Conservation (phyloP, 2,888 invertebrate species). For the Macaria liturata region DNA sequence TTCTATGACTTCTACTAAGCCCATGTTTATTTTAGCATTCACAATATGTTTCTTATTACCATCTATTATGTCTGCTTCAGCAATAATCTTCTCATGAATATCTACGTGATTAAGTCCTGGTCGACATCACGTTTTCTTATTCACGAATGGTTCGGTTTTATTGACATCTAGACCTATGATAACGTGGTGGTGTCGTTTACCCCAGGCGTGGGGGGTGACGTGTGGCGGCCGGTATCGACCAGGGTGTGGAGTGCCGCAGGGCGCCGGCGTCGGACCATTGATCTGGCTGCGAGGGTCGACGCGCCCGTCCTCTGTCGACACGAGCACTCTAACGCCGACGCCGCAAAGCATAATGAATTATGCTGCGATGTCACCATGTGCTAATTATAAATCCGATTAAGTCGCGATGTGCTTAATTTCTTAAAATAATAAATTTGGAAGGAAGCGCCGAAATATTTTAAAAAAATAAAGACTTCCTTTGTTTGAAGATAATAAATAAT, state of each 20-base stretch:
- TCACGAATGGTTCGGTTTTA: conserved; percentile 26
- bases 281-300: conserved; percentile 47
- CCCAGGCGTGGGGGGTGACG: conserved; percentile 64
- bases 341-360: conserved; percentile 25
- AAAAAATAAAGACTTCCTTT: no score
- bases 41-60: no score
- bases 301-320: conserved; percentile 30
- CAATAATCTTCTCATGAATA: no score
- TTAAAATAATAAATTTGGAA: no score
- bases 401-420: no score
- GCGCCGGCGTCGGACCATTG: conserved; percentile 59
- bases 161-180: conserved; percentile 68
- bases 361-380: not conserved
- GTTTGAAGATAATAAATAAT: no score
- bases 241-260: conserved; percentile 6
- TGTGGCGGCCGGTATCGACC: conserved; percentile 55
- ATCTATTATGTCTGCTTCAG: no score
- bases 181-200: conserved; percentile 73
- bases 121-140: conserved; percentile 12
- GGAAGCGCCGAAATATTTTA: no score
- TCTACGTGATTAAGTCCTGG: no score
- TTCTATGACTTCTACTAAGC: no score
- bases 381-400: no score
- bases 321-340: conserved; percentile 15
- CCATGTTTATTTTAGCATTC: no score